Conservation (phyloP, 2,113 vertebrate genomes). For the Zosterops japonicus region DNA sequence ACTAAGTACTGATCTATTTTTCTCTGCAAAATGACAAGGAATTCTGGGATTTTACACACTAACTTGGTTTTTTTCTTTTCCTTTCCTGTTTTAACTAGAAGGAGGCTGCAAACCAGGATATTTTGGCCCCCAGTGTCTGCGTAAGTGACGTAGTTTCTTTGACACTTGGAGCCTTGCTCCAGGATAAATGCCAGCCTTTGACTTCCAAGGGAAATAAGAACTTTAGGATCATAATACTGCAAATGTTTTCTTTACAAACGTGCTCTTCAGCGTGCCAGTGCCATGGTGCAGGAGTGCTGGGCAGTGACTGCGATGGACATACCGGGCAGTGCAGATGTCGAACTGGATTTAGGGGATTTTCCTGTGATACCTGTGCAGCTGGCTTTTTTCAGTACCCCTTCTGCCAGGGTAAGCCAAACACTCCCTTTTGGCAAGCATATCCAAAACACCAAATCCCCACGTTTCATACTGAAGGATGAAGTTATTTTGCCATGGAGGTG, state of each 20-base stretch:
- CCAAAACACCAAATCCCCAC: neutral
- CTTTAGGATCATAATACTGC: neutral
- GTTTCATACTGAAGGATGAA: neutral
- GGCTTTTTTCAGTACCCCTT: constrained; percentile 63
- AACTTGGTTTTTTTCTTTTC: neutral
- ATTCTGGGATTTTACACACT: neutral
- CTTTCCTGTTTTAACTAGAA: neutral
- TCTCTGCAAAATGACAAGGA: neutral
- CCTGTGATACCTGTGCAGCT: constrained; percentile 45
- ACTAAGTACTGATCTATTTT: neutral
- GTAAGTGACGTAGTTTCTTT: constrained; percentile 65
- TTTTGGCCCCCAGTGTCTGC: constrained; percentile 74
- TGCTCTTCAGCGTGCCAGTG: constrained; percentile 28
- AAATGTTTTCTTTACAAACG: constrained; percentile 5
- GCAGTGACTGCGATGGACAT: neutral
- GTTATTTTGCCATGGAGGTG: neutral
- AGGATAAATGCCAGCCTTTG: neutral
- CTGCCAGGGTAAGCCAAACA: constrained; percentile 54
- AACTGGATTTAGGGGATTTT: constrained; percentile 42
- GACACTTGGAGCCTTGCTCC: neutral
- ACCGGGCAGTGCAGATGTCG: constrained; percentile 48
- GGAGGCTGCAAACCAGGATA: constrained; percentile 72
- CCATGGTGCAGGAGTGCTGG: neutral
- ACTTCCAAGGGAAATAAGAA: neutral
- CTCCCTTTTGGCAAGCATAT: neutral